Evolutionary conservation across 2,797 vertebrate species (phyloP), one percentile per base, ranked within the genome.

Genomic region (Pyrocephalus nanus): DNA sequence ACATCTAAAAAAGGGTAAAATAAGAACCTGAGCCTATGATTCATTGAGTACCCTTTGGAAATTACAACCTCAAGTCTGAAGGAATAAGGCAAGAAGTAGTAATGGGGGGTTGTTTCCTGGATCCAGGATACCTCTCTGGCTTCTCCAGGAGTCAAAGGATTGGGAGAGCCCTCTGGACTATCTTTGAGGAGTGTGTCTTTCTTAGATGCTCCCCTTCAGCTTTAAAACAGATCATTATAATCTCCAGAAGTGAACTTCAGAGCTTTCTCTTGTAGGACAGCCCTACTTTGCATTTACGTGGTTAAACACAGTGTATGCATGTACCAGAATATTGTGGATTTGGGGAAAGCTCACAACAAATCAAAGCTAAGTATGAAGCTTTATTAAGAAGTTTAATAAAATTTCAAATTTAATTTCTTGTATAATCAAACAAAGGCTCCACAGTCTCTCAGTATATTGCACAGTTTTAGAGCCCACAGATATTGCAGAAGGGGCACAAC

Each of bases 361-460:
- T 82, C 87, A 93, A 96, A 94, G 72, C 27, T 74, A 88, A 90
- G 14, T 62, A 95, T 77, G 66, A 83, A 91, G 61, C 6, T 85
- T 95, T 88, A 92, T 96, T 96, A 91, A 81, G 12, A 88, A 78
- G 40, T 81, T 94, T 87, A 95, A 93, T 91, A 86, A 34, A 79
- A 83, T 69, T 91, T 94, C 71, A 86, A 87, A 96, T 95, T 69
- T 88, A 90, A 94, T 96, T 95, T 84, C 85, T 62, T 81, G 42
- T 86, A 66, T 74, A 95, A 97, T 96, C 92, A 96, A 95, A 95
- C 89, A 96, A 95, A 92, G 58, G 47, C 57, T 81, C 65, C 53
- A 58, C 16, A 80, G 12, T 73, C 25, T 81, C 32, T 47, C 32
- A 50, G 29, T 70, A 40, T 78, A 42, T 70, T 88, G 76, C 27